phyloP scores from a whole-genome alignment of 2,113 vertebrate species.

The Ancistrus triradiatus region DNA sequence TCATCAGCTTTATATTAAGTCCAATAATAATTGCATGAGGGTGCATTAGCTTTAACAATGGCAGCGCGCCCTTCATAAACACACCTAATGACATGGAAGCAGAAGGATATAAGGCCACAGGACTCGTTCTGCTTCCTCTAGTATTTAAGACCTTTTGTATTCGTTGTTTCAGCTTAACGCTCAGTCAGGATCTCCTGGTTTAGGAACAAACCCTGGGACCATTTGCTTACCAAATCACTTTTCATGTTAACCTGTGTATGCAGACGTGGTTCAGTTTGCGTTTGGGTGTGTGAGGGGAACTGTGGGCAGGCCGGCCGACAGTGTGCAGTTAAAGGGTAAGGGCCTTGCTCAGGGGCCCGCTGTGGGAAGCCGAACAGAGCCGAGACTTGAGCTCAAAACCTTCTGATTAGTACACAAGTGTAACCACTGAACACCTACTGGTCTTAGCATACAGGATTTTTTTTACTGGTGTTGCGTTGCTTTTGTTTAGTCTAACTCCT shows the following conservation, averaged over 20 bases:
- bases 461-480: not conserved
- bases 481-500: not conserved
- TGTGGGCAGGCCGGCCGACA: too few relatives aligned
- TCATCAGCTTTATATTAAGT: not conserved
- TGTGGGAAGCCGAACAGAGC: too few relatives aligned
- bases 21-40: not conserved
- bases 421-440: too few relatives aligned
- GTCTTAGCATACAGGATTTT: too few relatives aligned
- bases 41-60: not conserved
- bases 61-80: constrained; percentile 23
- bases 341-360: too few relatives aligned
- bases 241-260: not conserved
- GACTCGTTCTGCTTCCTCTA: not conserved
- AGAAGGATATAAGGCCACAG: not conserved
- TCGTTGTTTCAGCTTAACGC: not conserved
- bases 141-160: not conserved
- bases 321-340: too few relatives aligned
- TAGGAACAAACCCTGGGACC: not conserved
- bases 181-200: not conserved
- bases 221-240: not conserved
- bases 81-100: not conserved
- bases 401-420: too few relatives aligned
- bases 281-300: too few relatives aligned
- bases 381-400: too few relatives aligned
- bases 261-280: too few relatives aligned